Evolutionary conservation across 1,140 invertebrate species (phyloP).

Genomic region (Heliconius himera): DNA sequence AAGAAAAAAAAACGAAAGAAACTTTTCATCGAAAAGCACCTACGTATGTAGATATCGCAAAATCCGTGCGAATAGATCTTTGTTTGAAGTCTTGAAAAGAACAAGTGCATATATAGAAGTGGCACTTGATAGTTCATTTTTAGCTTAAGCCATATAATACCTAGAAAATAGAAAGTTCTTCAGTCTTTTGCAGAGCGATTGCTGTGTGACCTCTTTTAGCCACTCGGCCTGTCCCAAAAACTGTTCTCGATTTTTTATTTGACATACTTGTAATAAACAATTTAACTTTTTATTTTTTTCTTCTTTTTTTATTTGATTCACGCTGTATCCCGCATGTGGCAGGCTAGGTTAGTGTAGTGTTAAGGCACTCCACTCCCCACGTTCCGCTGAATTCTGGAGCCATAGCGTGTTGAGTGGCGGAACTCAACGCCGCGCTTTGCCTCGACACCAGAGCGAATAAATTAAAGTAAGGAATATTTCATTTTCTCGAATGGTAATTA

Average conservation of each 20-base stretch:
- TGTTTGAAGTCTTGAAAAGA: slow-evolving; percentile 2
- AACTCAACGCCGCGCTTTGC: no score
- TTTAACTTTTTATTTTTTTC: neutral
- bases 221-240: slow-evolving; percentile 4
- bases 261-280: neutral
- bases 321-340: no score
- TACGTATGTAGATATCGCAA: neutral
- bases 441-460: no score
- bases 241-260: slow-evolving; percentile 1
- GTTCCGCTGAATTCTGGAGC: no score
- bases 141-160: neutral
- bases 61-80: neutral
- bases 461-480: no score
- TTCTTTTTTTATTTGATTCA: no score
- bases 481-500: no score
- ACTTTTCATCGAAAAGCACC: no score
- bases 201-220: slow-evolving; percentile 4
- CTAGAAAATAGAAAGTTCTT: slow-evolving; percentile 12
- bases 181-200: slow-evolving; percentile 6
- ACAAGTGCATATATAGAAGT: slow-evolving; percentile 5
- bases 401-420: no score
- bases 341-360: no score
- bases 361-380: no score
- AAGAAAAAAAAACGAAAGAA: no score
- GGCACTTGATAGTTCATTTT: slow-evolving; percentile 5